phyloP scores from a whole-genome alignment of 1,140 invertebrate genomes.

The Saccostrea echinata region DNA sequence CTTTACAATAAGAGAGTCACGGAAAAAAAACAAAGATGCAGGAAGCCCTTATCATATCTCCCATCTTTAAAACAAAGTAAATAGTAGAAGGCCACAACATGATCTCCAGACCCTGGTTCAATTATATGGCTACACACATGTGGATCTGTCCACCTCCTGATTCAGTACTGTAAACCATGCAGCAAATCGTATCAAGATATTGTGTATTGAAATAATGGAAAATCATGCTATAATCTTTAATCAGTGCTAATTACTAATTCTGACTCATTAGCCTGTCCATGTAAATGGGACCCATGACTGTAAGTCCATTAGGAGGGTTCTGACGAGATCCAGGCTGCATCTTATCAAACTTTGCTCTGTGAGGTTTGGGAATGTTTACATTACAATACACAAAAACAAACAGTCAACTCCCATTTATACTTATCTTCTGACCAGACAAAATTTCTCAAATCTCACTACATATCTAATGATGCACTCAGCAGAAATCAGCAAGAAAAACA shows the following conservation, averaged over 20 bases:
- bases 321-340: conserved; percentile 1
- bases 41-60: background rate
- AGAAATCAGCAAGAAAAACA: background rate
- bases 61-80: background rate
- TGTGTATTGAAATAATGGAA: background rate
- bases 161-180: background rate
- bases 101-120: background rate
- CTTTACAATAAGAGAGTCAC: background rate
- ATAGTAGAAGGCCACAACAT: background rate
- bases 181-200: background rate
- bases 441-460: conserved; percentile 7
- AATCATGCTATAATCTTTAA: background rate
- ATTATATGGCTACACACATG: background rate
- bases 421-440: background rate
- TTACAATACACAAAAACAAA: conserved; percentile 33
- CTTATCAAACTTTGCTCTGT: conserved; percentile 25
- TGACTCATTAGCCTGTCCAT: background rate
- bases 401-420: conserved; percentile 23
- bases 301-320: conserved; percentile 19
- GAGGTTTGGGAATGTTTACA: conserved; percentile 20
- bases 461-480: background rate
- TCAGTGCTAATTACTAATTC: background rate
- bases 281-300: background rate
- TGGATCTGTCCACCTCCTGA: background rate
- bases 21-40: conserved; percentile 8